A percentile compares a stretch with the other conserved stretches of the same genome.
phyloP scores from a whole-genome alignment of 2,888 invertebrate species.

The Rhagonycha fulva region DNA sequence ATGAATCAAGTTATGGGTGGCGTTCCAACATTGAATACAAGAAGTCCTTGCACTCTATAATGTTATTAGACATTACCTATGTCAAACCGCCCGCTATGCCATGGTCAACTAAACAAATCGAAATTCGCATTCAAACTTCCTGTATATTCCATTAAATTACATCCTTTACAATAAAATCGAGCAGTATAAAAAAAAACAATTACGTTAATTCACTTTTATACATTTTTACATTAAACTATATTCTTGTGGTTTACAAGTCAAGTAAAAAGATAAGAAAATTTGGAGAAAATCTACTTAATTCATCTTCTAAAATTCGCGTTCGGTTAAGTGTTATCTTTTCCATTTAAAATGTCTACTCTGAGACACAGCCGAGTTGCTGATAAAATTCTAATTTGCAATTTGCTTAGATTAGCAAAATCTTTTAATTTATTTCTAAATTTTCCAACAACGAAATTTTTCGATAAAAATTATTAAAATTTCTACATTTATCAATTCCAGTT shows the following conservation, averaged over 20 bases:
- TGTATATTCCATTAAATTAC: neutral
- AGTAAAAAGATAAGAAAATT: constrained; percentile 5
- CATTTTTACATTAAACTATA: constrained; percentile 9
- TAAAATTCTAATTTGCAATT: constrained; percentile 15
- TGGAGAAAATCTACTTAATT: constrained; percentile 10
- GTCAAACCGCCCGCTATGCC: neutral
- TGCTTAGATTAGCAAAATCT: constrained; percentile 11
- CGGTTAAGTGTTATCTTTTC: constrained; percentile 18
- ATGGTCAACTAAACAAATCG: constrained; percentile 9
- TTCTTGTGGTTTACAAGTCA: constrained; percentile 8
- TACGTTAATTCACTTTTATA: neutral
- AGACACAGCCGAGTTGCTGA: constrained; percentile 8
- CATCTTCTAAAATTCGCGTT: constrained; percentile 16
- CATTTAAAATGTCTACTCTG: constrained; percentile 24
- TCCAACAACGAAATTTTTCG: neutral
- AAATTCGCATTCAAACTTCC: constrained; percentile 1
- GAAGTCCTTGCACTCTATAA: constrained; percentile 12
- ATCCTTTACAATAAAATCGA: neutral
- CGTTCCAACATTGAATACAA: constrained; percentile 12
- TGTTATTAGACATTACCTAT: neutral
- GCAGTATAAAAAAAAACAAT: neutral
- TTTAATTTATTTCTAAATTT: neutral
- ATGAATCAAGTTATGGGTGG: neutral
- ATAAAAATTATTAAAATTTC: neutral
- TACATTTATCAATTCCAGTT: neutral